These are phyloP conservation scores for Threskiornis aethiopicus DNA, from an alignment of 2,797 vertebrate genomes.

Conservation along the genomic window DNA sequence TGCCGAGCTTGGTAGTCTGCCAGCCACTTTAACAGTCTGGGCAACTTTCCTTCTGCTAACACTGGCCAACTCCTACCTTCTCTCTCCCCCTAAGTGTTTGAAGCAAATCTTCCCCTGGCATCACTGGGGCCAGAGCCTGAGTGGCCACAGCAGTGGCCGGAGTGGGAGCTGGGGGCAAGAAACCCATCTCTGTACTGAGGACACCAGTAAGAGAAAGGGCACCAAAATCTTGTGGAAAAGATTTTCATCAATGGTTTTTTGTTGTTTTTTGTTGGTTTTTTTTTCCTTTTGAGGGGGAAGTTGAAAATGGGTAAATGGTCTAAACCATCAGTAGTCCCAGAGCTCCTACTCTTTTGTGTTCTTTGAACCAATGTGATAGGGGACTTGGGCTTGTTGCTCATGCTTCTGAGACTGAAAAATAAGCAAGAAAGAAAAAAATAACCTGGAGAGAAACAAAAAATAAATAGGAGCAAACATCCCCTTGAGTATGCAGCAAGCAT, in stretches of 20 bases:
- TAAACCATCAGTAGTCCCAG: background rate
- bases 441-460: background rate
- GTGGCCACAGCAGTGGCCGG: background rate
- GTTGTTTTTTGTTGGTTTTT: too few relatives aligned
- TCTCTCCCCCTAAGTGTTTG: background rate
- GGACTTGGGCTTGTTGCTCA: background rate
- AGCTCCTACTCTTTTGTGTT: background rate
- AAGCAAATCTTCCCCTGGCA: background rate
- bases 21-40: background rate
- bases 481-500: background rate
- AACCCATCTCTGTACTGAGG: background rate
- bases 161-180: background rate
- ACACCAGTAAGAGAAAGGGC: background rate
- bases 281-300: background rate
- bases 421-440: background rate
- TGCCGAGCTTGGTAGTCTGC: background rate
- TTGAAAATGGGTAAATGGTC: background rate
- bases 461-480: background rate
- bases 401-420: background rate
- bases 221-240: background rate
- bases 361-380: fast-evolving
- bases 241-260: background rate
- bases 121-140: background rate
- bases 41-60: background rate
- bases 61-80: background rate